These are phyloP conservation scores for Chrysotoxum bicinctum DNA, from an alignment of 2,888 invertebrate genomes.

Conservation along the genomic window DNA sequence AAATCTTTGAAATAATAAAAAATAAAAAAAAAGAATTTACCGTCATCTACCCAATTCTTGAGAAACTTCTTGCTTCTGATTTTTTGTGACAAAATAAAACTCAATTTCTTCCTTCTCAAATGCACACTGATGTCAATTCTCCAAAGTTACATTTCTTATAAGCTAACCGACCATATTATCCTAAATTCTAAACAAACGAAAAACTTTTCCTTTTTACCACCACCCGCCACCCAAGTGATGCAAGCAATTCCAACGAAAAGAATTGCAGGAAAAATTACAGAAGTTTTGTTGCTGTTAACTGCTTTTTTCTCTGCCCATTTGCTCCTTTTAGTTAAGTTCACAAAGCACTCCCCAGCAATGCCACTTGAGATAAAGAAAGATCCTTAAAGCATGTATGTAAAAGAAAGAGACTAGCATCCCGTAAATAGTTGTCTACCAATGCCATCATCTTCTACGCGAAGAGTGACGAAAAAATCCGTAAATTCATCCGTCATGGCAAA, in stretches of 20 bases:
- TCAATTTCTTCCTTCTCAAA: not conserved
- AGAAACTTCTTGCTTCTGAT: not conserved
- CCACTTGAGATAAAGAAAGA: constrained; percentile 60
- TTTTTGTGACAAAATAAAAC: not conserved
- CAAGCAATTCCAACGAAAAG: not conserved
- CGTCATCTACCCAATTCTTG: not conserved
- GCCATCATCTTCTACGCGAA: not conserved
- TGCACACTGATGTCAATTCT: constrained; percentile 9
- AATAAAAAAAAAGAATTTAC: not conserved
- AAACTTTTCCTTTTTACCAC: constrained; percentile 41
- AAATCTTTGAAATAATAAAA: not conserved
- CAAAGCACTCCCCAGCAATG: constrained; percentile 8
- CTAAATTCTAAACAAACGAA: constrained; percentile 41
- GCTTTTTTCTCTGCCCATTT: not conserved
- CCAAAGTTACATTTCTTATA: not conserved
- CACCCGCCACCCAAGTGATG: not conserved
- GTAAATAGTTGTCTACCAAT: not conserved
- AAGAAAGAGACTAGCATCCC: not conserved
- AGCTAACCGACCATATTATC: constrained; percentile 25
- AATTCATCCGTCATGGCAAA: constrained; percentile 71
- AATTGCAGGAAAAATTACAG: constrained; percentile 56
- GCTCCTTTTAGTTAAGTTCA: constrained; percentile 11
- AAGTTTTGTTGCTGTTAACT: constrained; percentile 36
- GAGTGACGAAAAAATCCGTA: constrained; percentile 66
- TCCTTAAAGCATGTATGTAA: constrained; percentile 16